Conservation (phyloP, 2,888 invertebrate species). For the Sarcophaga rosellei region DNA sequence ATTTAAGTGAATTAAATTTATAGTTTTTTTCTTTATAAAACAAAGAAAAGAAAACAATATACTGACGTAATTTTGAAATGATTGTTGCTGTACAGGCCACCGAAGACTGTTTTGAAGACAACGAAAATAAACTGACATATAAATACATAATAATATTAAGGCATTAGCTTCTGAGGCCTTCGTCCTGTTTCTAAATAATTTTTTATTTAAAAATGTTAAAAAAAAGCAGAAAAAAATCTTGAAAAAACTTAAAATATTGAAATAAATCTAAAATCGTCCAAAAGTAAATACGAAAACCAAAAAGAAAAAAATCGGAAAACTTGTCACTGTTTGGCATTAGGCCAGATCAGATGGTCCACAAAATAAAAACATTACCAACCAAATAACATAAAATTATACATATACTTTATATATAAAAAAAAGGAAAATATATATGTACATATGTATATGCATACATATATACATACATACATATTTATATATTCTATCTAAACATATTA, state of each 20-base stretch:
- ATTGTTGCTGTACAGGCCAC: neutral
- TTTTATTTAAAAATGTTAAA: neutral
- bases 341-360: constrained; percentile 39
- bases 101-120: neutral
- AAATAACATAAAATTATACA: constrained; percentile 43
- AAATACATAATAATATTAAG: too few relatives aligned
- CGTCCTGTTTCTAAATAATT: neutral
- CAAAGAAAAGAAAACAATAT: neutral
- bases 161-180: too few relatives aligned
- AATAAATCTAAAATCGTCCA: constrained; percentile 1
- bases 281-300: constrained; percentile 27
- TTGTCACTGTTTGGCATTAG: constrained; percentile 48
- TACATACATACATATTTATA: too few relatives aligned
- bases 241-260: too few relatives aligned
- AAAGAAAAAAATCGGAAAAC: constrained; percentile 12
- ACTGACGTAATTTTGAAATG: constrained; percentile 25
- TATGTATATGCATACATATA: too few relatives aligned
- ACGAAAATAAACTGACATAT: neutral
- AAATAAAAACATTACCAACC: constrained; percentile 14
- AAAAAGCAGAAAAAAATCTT: neutral
- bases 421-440: neutral
- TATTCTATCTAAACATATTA: neutral
- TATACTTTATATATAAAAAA: neutral
- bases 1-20: neutral
- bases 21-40: neutral